Evolutionary conservation across 2,113 vertebrate species (phyloP), one percentile per base, ranked within the genome.

Genomic region (Nyctibius bracteatus): DNA sequence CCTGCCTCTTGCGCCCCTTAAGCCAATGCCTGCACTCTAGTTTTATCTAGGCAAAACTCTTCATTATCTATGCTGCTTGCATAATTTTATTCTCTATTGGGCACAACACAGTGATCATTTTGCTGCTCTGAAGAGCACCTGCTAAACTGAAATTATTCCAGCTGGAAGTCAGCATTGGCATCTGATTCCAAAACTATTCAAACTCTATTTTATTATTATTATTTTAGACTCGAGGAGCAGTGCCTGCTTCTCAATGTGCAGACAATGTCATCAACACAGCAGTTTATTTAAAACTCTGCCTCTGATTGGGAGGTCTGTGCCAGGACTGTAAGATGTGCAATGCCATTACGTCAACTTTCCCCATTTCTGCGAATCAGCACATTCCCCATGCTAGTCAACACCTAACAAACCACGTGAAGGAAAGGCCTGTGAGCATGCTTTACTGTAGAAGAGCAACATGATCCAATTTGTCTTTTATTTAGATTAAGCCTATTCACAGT

Each of bases 401-500:
- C 35, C 88, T 90, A 91, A 95, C 81, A 93, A 97, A 95, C 86
- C 94, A 90, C 4, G 7, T 28, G 83, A 86, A 90, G 54, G 83
- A 77, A 94, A 83, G 90, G 68, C 79, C 91, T 72, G 83, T 52
- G 82, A 92, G 85, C 80, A 37, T 25, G 68, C 54, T 97, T 87
- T 66, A 52, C 68, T 67, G 54, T 23, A 82, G 88, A 90, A 54
- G 44, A 94, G 66, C 90, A 86, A 90, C 85, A 49, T 16, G 55
- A 89, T 90, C 81, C 83, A 71, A 97, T 94, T 82, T 92, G 75
- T 88, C 82, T 92, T 95, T 91, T 95, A 94, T 88, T 95, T 86
- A 87, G 68, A 86, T 86, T 68, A 93, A 94, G 75, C 59, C 83
- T 43, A 14, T 75, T 66, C 88, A 91, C 80, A 75, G 39, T 9